Conservation (phyloP, 2,113 vertebrate genomes). For the Trichechus manatus region DNA sequence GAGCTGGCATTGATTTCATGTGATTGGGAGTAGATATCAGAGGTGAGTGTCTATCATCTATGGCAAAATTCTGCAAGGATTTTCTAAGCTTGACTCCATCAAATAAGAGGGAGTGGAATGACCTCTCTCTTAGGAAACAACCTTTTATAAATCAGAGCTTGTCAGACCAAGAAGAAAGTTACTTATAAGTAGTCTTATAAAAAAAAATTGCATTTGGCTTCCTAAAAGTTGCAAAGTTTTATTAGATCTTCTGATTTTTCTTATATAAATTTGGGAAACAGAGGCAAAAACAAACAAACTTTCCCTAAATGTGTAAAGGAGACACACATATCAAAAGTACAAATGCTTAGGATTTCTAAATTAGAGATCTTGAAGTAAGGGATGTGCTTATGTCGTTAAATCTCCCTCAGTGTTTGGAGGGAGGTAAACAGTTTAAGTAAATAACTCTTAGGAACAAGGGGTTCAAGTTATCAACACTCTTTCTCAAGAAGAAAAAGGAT, state of each 20-base stretch:
- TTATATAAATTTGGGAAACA: conserved; percentile 23
- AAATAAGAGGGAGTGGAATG: neutral
- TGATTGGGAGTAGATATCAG: neutral
- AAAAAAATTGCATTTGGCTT: neutral
- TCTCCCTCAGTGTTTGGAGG: neutral
- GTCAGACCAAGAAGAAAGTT: neutral
- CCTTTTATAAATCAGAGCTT: neutral
- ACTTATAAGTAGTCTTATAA: neutral
- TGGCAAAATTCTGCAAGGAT: neutral
- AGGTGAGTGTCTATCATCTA: neutral
- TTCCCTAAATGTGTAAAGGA: neutral
- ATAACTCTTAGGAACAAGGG: neutral
- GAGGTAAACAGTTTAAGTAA: neutral
- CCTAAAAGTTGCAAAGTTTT: neutral
- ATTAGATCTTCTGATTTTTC: neutral
- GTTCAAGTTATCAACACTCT: neutral
- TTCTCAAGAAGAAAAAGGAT: neutral
- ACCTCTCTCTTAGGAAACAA: conserved; percentile 21
- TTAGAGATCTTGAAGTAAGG: neutral
- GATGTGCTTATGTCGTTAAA: neutral
- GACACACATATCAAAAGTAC: neutral
- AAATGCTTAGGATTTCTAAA: neutral
- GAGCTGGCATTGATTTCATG: neutral
- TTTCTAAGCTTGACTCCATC: neutral
- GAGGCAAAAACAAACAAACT: neutral